Conservation (phyloP, 2,888 invertebrate species). For the Conus canariensis region DNA sequence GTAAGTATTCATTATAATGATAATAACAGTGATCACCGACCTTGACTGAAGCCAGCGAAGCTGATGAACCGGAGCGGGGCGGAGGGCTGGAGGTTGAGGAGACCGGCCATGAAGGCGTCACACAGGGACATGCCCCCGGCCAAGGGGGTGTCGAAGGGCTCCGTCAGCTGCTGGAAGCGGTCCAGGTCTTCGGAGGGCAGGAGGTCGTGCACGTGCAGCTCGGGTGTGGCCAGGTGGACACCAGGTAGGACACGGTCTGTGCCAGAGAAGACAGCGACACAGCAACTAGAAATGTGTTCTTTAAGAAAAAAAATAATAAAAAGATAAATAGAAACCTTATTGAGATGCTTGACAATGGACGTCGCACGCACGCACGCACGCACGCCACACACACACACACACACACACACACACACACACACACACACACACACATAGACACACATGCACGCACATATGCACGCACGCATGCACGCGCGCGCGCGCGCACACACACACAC, state of each 20-base stretch:
- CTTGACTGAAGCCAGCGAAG: slow-evolving; percentile 68
- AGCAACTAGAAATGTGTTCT: neutral
- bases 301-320: neutral
- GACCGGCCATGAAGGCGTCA: slow-evolving; percentile 68
- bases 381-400: no score
- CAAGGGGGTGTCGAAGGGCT: slow-evolving; percentile 59
- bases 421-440: no score
- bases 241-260: slow-evolving; percentile 64
- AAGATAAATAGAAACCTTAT: neutral
- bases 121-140: slow-evolving; percentile 62
- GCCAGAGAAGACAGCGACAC: neutral
- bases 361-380: neutral
- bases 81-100: slow-evolving; percentile 65
- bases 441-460: no score
- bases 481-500: no score
- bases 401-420: neutral
- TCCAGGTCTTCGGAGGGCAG: slow-evolving; percentile 68
- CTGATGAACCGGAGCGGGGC: slow-evolving; percentile 64
- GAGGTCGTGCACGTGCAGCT: slow-evolving; percentile 62
- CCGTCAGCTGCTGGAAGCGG: slow-evolving; percentile 64
- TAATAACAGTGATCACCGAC: slow-evolving; percentile 48
- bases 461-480: no score
- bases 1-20: no score
- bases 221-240: slow-evolving; percentile 70
- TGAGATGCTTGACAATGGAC: neutral